phyloP scores from a whole-genome alignment of 2,113 vertebrate genomes.

The Talpa occidentalis region DNA sequence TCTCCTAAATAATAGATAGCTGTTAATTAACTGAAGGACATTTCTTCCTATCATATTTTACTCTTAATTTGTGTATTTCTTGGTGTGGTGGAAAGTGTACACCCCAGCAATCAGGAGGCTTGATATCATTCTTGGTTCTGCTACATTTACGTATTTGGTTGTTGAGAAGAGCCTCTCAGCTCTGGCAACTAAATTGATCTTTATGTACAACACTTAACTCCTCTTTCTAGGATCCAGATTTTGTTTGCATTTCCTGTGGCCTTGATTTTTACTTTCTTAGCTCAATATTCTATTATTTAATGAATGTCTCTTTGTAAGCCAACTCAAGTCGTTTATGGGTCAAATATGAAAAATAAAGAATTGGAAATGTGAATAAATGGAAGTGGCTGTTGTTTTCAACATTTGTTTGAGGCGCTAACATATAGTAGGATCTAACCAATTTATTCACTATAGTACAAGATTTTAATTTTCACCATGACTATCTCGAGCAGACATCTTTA shows the following conservation, averaged over 20 bases:
- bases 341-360: background rate
- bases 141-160: background rate
- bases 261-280: slow-evolving; percentile 17
- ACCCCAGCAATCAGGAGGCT: background rate
- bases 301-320: background rate
- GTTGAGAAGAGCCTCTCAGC: background rate
- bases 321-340: background rate
- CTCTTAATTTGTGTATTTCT: background rate
- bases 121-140: background rate
- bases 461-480: background rate
- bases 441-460: background rate
- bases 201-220: background rate
- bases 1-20: background rate
- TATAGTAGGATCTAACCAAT: background rate
- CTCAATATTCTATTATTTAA: background rate
- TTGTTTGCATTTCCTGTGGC: background rate
- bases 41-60: background rate
- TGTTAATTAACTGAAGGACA: background rate
- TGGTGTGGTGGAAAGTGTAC: background rate
- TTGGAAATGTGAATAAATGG: background rate
- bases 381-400: background rate
- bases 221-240: background rate
- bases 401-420: background rate
- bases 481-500: background rate
- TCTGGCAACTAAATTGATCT: background rate